Conservation (phyloP, 2,113 vertebrate species). For the Misgurnus anguillicaudatus region DNA sequence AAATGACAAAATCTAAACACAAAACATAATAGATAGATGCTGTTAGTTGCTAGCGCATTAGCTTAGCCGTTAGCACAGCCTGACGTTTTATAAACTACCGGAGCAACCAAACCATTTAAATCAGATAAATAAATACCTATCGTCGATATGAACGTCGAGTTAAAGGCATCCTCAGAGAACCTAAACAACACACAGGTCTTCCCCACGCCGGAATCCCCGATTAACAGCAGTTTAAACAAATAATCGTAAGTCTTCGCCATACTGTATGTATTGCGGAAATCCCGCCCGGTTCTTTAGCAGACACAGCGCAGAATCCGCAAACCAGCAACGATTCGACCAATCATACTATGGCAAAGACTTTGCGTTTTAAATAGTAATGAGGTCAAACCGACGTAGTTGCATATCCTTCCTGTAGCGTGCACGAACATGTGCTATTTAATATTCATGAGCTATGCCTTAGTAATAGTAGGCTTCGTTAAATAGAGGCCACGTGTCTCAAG, state of each 20-base stretch:
- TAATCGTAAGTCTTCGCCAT: constrained; percentile 98
- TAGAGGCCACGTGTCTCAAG: not conserved
- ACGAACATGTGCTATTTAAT: not conserved
- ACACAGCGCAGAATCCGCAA: constrained; percentile 27
- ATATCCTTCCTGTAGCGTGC: not conserved
- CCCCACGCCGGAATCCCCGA: constrained; percentile 96
- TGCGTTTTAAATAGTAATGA: constrained; percentile 4
- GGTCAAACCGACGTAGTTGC: not conserved
- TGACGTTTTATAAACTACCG: constrained; percentile 28
- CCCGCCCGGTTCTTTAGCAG: constrained; percentile 69
- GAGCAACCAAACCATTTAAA: not conserved
- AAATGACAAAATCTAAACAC: not conserved
- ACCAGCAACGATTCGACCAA: constrained; percentile 4
- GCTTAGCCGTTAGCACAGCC: constrained; percentile 35
- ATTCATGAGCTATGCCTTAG: not conserved
- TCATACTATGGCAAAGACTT: not conserved
- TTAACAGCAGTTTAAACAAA: constrained; percentile 96
- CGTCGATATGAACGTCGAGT: constrained; percentile 96
- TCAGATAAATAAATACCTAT: constrained; percentile 80
- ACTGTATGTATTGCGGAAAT: constrained; percentile 78
- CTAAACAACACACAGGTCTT: constrained; percentile 97
- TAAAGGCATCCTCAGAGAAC: constrained; percentile 98
- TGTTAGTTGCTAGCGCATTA: not conserved
- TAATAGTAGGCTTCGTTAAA: not conserved
- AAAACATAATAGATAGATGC: not conserved